phyloP scores from a whole-genome alignment of 2,888 invertebrate genomes.

The Drosophila eohydei region DNA sequence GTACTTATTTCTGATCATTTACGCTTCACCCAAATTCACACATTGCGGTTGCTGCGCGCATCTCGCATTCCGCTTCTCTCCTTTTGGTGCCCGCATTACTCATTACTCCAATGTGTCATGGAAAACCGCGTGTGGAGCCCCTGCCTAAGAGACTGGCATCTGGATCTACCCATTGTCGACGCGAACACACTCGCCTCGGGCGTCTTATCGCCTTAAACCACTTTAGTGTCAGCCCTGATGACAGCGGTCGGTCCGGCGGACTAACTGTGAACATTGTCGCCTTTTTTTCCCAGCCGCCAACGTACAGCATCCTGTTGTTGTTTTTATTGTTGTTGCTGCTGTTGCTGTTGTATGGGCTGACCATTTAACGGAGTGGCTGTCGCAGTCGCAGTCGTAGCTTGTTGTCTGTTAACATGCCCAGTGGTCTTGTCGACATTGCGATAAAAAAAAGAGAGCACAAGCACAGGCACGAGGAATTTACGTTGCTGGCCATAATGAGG shows the following conservation, averaged over 20 bases:
- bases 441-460: conserved; percentile 55
- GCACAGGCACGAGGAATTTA: conserved; percentile 48
- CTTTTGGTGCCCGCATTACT: background rate
- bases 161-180: conserved; percentile 17
- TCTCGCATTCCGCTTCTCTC: background rate
- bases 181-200: conserved; percentile 49
- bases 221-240: conserved; percentile 83
- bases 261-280: conserved; percentile 73
- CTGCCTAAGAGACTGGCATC: conserved; percentile 6
- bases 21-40: background rate
- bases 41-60: background rate
- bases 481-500: conserved; percentile 82
- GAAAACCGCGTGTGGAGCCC: conserved; percentile 30
- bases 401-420: conserved; percentile 78
- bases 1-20: background rate
- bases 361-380: conserved; percentile 56
- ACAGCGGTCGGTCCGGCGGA: conserved; percentile 78
- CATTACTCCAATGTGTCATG: conserved; percentile 43
- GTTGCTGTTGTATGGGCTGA: conserved; percentile 41
- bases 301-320: conserved; percentile 11
- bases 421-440: conserved; percentile 79
- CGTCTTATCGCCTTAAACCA: conserved; percentile 83
- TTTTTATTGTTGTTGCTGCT: conserved; percentile 23
- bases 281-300: conserved; percentile 42
- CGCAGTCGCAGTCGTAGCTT: conserved; percentile 41